phyloP scores from a whole-genome alignment of 2,113 vertebrate genomes.

The Cynopterus brachyotis region DNA sequence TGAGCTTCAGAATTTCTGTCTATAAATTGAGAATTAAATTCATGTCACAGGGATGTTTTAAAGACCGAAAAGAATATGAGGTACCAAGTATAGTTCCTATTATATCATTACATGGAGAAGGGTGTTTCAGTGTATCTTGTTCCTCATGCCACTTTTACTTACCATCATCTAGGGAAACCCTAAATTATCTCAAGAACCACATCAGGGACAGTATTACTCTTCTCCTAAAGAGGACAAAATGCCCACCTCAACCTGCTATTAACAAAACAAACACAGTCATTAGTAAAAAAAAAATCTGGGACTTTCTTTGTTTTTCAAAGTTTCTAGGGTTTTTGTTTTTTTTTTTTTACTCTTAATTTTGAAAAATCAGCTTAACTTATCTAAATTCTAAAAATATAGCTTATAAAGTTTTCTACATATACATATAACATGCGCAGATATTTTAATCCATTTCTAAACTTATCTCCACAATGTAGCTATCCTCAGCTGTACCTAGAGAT shows the following conservation, averaged over 20 bases:
- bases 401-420: not conserved
- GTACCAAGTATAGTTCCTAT: not conserved
- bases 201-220: not conserved
- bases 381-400: not conserved
- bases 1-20: not conserved
- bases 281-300: not conserved
- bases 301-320: not conserved
- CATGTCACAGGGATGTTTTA: not conserved
- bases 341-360: not conserved
- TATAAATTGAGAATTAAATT: not conserved
- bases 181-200: not conserved
- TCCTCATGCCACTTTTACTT: not conserved
- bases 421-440: not conserved
- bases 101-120: not conserved
- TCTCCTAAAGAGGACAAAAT: not conserved
- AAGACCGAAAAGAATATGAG: not conserved
- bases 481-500: not conserved
- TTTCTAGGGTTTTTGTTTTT: not conserved
- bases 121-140: not conserved
- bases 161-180: not conserved
- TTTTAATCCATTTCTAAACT: slow-evolving; percentile 7
- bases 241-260: not conserved
- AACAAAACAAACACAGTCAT: not conserved
- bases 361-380: not conserved
- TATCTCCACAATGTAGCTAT: not conserved